Conservation (phyloP, 2,113 vertebrate species). For the Nipponia nippon region DNA sequence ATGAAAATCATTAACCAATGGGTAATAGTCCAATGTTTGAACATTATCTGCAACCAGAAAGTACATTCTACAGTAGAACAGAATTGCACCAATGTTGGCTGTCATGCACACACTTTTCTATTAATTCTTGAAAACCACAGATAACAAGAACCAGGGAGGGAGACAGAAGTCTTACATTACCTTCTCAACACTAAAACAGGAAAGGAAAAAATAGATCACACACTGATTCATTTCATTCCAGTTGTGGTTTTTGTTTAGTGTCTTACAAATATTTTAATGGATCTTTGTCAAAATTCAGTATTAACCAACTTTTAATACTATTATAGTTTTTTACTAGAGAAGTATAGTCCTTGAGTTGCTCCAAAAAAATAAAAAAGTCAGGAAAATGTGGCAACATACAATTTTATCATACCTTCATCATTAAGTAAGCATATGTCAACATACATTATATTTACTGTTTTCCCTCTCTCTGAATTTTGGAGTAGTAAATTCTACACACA, state of each 20-base stretch:
- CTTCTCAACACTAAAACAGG: not conserved
- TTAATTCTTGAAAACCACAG: not conserved
- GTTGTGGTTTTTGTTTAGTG: not conserved
- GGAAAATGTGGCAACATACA: not conserved
- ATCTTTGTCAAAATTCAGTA: not conserved
- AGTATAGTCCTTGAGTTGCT: not conserved
- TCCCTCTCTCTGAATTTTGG: not conserved
- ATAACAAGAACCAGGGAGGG: not conserved
- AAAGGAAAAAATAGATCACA: not conserved
- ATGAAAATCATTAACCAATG: not conserved
- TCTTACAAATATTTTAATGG: not conserved
- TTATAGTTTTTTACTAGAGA: not conserved
- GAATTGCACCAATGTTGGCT: accelerated
- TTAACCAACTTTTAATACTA: not conserved
- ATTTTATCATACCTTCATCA: not conserved
- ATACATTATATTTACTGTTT: not conserved
- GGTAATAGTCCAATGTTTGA: not conserved
- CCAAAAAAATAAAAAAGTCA: not conserved
- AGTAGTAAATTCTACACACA: not conserved
- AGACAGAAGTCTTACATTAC: not conserved
- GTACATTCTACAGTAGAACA: not conserved
- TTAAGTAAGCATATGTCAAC: not conserved
- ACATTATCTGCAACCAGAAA: not conserved
- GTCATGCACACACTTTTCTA: not conserved
- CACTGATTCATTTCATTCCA: not conserved